Percentiles rank a stretch among this genome's conserved stretches.
Evolutionary conservation across 2,797 vertebrate species (phyloP).

Genomic region (Syngnathus rostellatus): DNA sequence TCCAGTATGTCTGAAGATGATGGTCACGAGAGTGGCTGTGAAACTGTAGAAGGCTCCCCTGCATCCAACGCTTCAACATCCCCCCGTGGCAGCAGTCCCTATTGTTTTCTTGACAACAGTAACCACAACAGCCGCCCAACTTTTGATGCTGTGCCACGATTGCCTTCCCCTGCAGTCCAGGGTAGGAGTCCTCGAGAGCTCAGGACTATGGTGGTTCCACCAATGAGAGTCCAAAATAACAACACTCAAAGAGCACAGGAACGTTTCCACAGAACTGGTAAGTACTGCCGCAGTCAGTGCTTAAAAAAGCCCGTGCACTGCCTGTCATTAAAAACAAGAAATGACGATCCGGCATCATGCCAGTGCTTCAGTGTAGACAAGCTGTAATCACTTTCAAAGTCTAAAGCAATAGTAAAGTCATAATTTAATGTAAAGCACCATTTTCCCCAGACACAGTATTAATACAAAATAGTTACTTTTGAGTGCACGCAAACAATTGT

Average conservation of each 20-base stretch:
- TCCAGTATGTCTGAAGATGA: slow-evolving; percentile 91
- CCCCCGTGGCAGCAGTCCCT: slow-evolving; percentile 73
- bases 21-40: slow-evolving; percentile 88
- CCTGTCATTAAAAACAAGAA: too few relatives aligned
- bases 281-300: neutral
- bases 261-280: slow-evolving; percentile 74
- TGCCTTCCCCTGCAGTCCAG: slow-evolving; percentile 62
- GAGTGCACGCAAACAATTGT: too few relatives aligned
- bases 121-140: slow-evolving; percentile 65
- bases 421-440: too few relatives aligned
- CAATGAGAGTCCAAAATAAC: slow-evolving; percentile 79
- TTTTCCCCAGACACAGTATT: too few relatives aligned
- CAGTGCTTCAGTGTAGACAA: neutral
- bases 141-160: slow-evolving; percentile 31
- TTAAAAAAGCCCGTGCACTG: neutral
- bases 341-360: neutral
- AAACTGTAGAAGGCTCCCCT: slow-evolving; percentile 89
- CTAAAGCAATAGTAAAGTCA: too few relatives aligned
- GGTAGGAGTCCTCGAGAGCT: slow-evolving; percentile 72
- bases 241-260: slow-evolving; percentile 61
- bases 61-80: slow-evolving; percentile 73
- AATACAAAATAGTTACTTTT: too few relatives aligned
- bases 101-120: slow-evolving; percentile 75
- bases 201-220: slow-evolving; percentile 86
- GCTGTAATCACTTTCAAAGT: too few relatives aligned